Percentiles rank a stretch among this genome's conserved stretches.
These are phyloP conservation scores for Enteromius trimaculatus DNA, from an alignment of 2,797 vertebrate species.

Conservation along the genomic window DNA sequence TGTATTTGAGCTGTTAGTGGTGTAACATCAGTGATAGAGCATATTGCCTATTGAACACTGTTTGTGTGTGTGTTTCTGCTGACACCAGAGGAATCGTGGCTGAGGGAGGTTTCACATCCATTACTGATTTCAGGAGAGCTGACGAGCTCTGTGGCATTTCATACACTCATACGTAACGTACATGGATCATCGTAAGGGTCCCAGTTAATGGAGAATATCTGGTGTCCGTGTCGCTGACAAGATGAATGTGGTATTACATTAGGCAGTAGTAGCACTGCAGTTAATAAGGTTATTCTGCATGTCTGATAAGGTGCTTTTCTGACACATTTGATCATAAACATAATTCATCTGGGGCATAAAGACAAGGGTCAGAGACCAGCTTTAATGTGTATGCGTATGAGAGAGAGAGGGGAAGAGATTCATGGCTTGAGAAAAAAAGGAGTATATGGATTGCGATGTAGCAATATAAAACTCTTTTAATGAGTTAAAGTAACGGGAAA, in stretches of 20 bases:
- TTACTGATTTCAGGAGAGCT: slow-evolving; percentile 61
- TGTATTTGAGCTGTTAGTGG: neutral
- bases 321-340: slow-evolving; percentile 62
- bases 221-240: slow-evolving; percentile 55
- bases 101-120: slow-evolving; percentile 53
- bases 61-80: slow-evolving; percentile 56
- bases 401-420: neutral
- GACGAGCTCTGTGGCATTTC: slow-evolving; percentile 64
- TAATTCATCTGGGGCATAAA: slow-evolving; percentile 58
- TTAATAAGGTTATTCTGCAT: slow-evolving; percentile 64
- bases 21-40: neutral
- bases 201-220: slow-evolving; percentile 62
- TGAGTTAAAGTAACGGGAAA: neutral
- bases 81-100: slow-evolving; percentile 51
- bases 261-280: slow-evolving; percentile 59
- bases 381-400: slow-evolving; percentile 31
- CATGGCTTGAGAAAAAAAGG: neutral
- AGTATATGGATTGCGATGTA: neutral
- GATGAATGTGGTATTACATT: slow-evolving; percentile 63
- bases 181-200: slow-evolving; percentile 66
- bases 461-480: neutral
- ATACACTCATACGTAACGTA: slow-evolving; percentile 55
- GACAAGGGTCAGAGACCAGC: slow-evolving; percentile 46
- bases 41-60: neutral
- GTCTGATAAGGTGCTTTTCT: slow-evolving; percentile 58